Base-by-base conservation (phyloP, 2,888 invertebrate species). In the Cryptophagus acutangulus region DNA sequence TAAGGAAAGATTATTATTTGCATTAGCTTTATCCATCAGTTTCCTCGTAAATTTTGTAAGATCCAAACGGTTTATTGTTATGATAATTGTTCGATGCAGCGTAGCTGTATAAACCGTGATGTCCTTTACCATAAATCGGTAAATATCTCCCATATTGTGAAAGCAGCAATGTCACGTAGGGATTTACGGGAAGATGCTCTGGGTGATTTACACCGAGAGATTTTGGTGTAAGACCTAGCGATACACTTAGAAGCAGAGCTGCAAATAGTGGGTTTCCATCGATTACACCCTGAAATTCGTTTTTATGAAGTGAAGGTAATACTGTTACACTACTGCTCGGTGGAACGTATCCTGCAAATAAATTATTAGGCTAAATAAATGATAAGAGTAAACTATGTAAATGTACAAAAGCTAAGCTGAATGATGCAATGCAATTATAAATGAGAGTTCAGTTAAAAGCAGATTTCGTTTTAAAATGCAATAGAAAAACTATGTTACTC, bases 111-210 rank as follows among this genome's bases (percentile, higher is more conserved):
- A 78, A 62, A 52, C 78, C 77, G 43, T 66, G 69, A n/a, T n/a
- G n/a, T 44, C 71, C 73, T 12, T 48, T 52, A 12, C 57, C 55
- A 20, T 58, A 57, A 15, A 57, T 42, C 1, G 71, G 74, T 33
- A 79, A 52, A 57, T 82, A 81, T 53, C 72, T 71, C 2, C 81
- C 81, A 59, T 80, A 81, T 59, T 79, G 78, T 16, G 81, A 80
- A 33, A 82, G 67, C 42, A 79, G 67, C 35, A 81, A 73, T 28
- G 78, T 75, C 17, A 81, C 60, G 57, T 77, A 62, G 36, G 81
- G 79, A 68, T 79, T 76, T 24, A 75, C 63, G 1, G 77, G 72
- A 34, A 72, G 67, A 68, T 79, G 75, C 57, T 77, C 71, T 33
- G 70, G 67, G 59, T 71, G 76, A 58, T 79, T 79, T 57, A 72